Base-by-base conservation (phyloP, 2,797 vertebrate species). In the Babyrousa celebensis region DNA sequence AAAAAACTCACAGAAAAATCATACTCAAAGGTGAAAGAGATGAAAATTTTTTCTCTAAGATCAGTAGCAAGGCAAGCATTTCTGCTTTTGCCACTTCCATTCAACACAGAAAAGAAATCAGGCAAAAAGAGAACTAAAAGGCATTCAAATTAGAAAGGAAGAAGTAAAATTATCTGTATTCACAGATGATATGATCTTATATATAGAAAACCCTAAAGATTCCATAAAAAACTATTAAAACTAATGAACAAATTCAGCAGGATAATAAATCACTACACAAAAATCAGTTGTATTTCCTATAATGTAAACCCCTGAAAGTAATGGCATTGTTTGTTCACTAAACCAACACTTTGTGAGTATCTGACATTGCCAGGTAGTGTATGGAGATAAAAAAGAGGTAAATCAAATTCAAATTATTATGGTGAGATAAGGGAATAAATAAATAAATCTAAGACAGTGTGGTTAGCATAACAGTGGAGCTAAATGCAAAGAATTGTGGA, bases 301-400 rank as follows among this genome's bases (percentile, higher is more conserved):
- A 48, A 67, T 40, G 75, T 75, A 78, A 89, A 89, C 54, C 79
- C 7, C 40, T 71, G 56, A 88, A 27, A 12, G n/a, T 60, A 87
- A 90, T 8, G 18, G 1, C 9, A 71, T 79, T 89, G 32, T 94
- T 94, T 85, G 74, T 20, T 94, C 27, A 75, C 40, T 87, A 56
- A 91, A 75, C 62, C 48, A 89, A 75, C 16, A 80, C 12, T 36
- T 70, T 78, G 17, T 87, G 25, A 48, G 43, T 48, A 48, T 9
- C 27, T 60, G 23, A 74, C 36, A 27, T 75, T 90, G 20, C 36
- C 83, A 93, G 32, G 21, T 71, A 75, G 23, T 93, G 12, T 74
- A 70, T n/a, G 32, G 58, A 92, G 48, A 52, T 16, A 82, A 16
- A 48, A 63, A 80, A 74, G 1, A 85, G 15, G 62, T 68, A 27